Base-by-base conservation (phyloP, 2,888 invertebrate species). In the Andrena chrysosceles region DNA sequence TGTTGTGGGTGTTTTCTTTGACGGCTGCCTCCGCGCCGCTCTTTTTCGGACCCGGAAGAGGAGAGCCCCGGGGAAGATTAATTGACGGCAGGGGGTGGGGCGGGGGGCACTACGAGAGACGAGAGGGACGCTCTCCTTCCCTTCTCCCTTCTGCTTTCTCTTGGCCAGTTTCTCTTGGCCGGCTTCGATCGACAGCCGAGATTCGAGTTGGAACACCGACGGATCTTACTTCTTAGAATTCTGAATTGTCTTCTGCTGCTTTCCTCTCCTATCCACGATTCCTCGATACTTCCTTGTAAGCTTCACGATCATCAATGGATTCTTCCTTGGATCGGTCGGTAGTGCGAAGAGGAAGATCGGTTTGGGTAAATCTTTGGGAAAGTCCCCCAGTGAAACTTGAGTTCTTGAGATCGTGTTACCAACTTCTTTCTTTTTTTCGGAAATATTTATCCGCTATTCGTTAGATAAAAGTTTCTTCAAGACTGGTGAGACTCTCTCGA, bases 1-100 rank as follows among this genome's bases (percentile, higher is more conserved):
- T 81, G 81, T 81, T 80, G 81, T 80, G 81, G 81, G 81, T 81
- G 81, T 81, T 81, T 81, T 68, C 81, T 80, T 80, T 81, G 81
- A 80, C 81, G 72, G 81, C 63, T 23, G 81, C 81, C 81, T 80
- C 80, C 71, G 80, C 59, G 80, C 80, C 80, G 81, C 81, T 80
- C 81, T 81, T 81, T 81, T 81, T 81, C 81, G 72, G 67, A 80
- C 81, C 81, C 81, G 81, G 81, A 81, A 81, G 81, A 81, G 72
- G 54, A 6, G 59, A 29, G 33, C 35, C 23, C 29, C 60, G 5
- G 35, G 29, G 54, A 63, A 86, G 66, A 79, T 76, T 78, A 72
- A 75, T 85, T 68, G 71, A 83, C 83, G 59, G 64, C 64, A 42
- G 42, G 42, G 42, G 42, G 42, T 13, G 42, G 4, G 42, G 4